phyloP scores from a whole-genome alignment of 2,888 invertebrate species.

The Spilarctia lutea region DNA sequence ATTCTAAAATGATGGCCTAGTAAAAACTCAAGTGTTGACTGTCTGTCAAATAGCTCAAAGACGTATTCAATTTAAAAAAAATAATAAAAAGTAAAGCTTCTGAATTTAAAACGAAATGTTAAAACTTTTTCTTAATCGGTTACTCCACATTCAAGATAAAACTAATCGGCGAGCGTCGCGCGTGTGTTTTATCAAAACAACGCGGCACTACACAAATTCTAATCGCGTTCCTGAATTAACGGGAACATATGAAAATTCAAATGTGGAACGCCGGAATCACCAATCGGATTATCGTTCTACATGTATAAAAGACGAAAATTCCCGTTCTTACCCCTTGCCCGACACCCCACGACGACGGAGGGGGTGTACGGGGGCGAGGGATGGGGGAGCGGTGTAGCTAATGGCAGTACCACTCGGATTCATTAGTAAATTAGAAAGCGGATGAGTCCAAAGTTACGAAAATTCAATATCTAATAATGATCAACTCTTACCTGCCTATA shows the following conservation, averaged over 20 bases:
- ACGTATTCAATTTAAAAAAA: slow-evolving; percentile 18
- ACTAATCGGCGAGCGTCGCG: slow-evolving; percentile 19
- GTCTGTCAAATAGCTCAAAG: slow-evolving; percentile 28
- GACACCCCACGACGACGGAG: slow-evolving; percentile 53
- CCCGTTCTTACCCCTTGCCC: slow-evolving; percentile 81
- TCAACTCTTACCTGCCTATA: slow-evolving; percentile 82
- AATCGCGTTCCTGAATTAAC: slow-evolving; percentile 63
- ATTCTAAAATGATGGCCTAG: slow-evolving; percentile 33
- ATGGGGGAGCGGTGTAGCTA: slow-evolving; percentile 65
- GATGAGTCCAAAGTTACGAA: slow-evolving; percentile 87
- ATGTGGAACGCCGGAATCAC: slow-evolving; percentile 82
- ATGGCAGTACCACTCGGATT: slow-evolving; percentile 86
- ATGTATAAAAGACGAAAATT: slow-evolving; percentile 86
- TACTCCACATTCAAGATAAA: slow-evolving; percentile 14
- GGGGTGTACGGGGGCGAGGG: slow-evolving; percentile 53
- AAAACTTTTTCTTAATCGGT: slow-evolving; percentile 8
- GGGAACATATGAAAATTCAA: slow-evolving; percentile 81
- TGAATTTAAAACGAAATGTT: not conserved
- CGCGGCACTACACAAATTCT: slow-evolving; percentile 61
- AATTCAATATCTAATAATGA: slow-evolving; percentile 87
- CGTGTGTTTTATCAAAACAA: slow-evolving; percentile 54
- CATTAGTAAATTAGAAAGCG: slow-evolving; percentile 87
- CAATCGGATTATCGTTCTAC: slow-evolving; percentile 85
- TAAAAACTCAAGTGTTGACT: slow-evolving; percentile 21
- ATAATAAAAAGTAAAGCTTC: not conserved